Base-by-base conservation (phyloP, 1,140 invertebrate species). In the Oryctes rhinoceros region DNA sequence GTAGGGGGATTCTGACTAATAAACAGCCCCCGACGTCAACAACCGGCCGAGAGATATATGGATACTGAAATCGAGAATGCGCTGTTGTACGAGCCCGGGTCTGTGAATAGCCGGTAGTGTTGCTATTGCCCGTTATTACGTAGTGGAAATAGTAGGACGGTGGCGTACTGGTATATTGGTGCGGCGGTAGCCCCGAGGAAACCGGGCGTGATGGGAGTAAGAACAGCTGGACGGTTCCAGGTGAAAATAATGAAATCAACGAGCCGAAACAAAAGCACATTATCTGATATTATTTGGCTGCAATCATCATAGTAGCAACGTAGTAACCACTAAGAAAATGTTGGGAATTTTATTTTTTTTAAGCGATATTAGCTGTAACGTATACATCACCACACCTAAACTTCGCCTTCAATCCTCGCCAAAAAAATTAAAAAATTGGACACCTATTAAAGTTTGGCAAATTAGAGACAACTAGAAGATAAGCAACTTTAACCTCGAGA, bases 211-310 rank as follows among this genome's bases (percentile, higher is more conserved):
- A 84, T 84, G 83, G 79, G 83, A 85, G 80, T 81, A 80, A 81
- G 82, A 86, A 84, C 85, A 86, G 85, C 85, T 86, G 85, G 85
- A 82, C 83, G 81, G 78, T 83, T 85, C 85, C 85, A 86, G 85
- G 85, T 86, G 85, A 85, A 86, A 83, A 86, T 86, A 86, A 86
- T 86, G 85, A 86, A 86, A 86, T 86, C 85, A 86, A 86, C 85
- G 85, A 85, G 83, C 85, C 84, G 85, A 86, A 86, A 86, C 85
- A 86, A 86, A 85, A 80, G 71, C 74, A 24, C 65, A 37, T 37
- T 71, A 71, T 71, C 30, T 71, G 65, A 71, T 71, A 71, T 71
- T 71, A 18, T 59, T 44, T 59, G n/a, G 53, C n/a, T 59, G 6
- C 13, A 18, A 59, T 59, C 53, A 18, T 59, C n/a, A n/a, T 59